Conservation (phyloP, 2,113 vertebrate genomes). For the Dendrocopos noguchii region DNA sequence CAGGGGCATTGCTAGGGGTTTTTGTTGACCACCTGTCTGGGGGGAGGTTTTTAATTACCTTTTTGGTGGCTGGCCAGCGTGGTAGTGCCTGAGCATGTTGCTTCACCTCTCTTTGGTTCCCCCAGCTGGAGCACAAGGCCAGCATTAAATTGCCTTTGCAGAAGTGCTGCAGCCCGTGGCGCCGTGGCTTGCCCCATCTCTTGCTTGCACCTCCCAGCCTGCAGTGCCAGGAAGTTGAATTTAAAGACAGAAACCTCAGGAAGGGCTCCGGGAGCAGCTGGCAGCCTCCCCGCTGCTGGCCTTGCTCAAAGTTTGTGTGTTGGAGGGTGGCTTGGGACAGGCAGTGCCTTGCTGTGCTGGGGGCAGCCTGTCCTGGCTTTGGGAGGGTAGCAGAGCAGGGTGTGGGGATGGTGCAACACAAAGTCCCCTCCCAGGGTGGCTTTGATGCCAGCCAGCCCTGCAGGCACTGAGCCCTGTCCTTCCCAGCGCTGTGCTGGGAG, state of each 20-base stretch:
- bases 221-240: not conserved
- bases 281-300: not conserved
- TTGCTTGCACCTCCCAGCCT: not conserved
- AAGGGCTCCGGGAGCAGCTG: not conserved
- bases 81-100: not conserved
- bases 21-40: constrained; percentile 40
- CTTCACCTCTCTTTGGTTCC: constrained; percentile 29
- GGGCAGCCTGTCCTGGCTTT: fast-evolving
- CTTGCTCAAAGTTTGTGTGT: fast-evolving
- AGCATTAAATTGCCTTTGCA: constrained; percentile 43
- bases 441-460: fast-evolving
- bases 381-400: fast-evolving
- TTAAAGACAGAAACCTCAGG: not conserved
- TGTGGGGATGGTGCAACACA: fast-evolving
- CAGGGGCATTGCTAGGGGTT: not conserved
- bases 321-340: not conserved
- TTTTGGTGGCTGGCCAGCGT: constrained; percentile 53
- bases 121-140: constrained; percentile 39
- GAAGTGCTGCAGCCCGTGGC: not conserved
- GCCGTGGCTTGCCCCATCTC: not conserved
- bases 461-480: not conserved
- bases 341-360: not conserved
- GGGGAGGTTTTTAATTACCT: constrained; percentile 68
- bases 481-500: not conserved
- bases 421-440: fast-evolving